Percentiles rank a stretch among this genome's conserved stretches.
phyloP scores from a whole-genome alignment of 2,888 invertebrate species.

The Parelbella ahira region DNA sequence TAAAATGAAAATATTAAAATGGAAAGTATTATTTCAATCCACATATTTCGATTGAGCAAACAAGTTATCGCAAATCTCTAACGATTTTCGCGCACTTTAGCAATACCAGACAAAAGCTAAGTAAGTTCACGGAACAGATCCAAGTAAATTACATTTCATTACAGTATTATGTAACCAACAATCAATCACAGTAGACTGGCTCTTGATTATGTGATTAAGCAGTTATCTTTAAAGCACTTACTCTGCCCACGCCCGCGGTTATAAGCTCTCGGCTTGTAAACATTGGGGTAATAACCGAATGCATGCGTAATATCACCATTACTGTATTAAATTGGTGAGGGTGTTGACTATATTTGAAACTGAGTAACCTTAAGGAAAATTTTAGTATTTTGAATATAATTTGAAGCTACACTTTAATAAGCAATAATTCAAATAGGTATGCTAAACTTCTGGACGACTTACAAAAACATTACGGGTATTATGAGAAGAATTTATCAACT shows the following conservation, averaged over 20 bases:
- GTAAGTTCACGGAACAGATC: slow-evolving; percentile 15
- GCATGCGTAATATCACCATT: slow-evolving; percentile 25
- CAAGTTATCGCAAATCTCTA: slow-evolving; percentile 5
- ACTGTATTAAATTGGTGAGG: slow-evolving; percentile 12
- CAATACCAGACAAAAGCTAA: slow-evolving; percentile 3
- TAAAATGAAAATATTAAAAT: too few relatives aligned
- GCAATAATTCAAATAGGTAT: too few relatives aligned
- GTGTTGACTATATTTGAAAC: background rate
- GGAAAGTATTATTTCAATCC: slow-evolving; percentile 12
- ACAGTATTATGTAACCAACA: slow-evolving; percentile 33
- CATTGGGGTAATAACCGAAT: slow-evolving; percentile 28
- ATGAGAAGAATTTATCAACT: too few relatives aligned
- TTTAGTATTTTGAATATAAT: too few relatives aligned
- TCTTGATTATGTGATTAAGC: slow-evolving; percentile 67
- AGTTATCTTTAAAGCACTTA: slow-evolving; percentile 41
- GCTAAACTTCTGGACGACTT: too few relatives aligned
- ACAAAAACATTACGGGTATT: too few relatives aligned
- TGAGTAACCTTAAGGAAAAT: too few relatives aligned
- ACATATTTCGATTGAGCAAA: slow-evolving; percentile 8
- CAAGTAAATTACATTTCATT: slow-evolving; percentile 44
- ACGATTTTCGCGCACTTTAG: slow-evolving; percentile 6
- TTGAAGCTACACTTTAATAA: too few relatives aligned
- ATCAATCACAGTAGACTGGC: slow-evolving; percentile 44
- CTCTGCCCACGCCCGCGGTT: slow-evolving; percentile 24
- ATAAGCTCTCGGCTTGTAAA: slow-evolving; percentile 19